These are phyloP conservation scores for Sinosuthora webbiana DNA, from an alignment of 2,113 vertebrate genomes.

Conservation along the genomic window DNA sequence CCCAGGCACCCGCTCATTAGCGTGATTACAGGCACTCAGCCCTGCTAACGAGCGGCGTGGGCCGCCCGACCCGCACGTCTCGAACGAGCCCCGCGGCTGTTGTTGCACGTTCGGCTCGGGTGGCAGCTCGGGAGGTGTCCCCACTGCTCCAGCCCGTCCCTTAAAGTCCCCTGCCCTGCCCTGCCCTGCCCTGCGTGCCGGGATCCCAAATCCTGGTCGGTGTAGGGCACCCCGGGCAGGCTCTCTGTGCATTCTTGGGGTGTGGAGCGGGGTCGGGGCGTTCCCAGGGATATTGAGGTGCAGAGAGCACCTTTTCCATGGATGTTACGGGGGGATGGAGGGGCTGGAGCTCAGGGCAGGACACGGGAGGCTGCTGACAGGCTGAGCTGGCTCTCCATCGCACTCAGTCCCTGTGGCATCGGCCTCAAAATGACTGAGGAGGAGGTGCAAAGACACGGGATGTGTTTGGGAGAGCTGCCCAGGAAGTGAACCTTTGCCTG, in stretches of 20 bases:
- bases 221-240: rapidly evolving
- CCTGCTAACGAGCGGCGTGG: not conserved
- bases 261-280: rapidly evolving
- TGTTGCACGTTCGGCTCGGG: not conserved
- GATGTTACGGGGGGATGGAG: rapidly evolving
- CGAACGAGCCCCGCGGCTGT: not conserved
- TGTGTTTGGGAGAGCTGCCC: not conserved
- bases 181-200: not conserved
- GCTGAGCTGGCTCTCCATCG: not conserved
- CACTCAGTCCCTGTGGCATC: rapidly evolving
- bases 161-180: not conserved
- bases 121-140: not conserved
- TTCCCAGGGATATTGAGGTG: rapidly evolving
- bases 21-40: not conserved
- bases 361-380: not conserved
- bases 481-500: rapidly evolving
- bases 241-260: rapidly evolving
- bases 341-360: not conserved
- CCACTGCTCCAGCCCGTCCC: rapidly evolving
- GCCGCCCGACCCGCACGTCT: not conserved
- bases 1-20: not conserved
- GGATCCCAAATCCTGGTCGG: rapidly evolving
- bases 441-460: not conserved
- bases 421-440: rapidly evolving
- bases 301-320: rapidly evolving